Evolutionary conservation across 2,113 vertebrate species (phyloP).

Genomic region (Grus americana): DNA sequence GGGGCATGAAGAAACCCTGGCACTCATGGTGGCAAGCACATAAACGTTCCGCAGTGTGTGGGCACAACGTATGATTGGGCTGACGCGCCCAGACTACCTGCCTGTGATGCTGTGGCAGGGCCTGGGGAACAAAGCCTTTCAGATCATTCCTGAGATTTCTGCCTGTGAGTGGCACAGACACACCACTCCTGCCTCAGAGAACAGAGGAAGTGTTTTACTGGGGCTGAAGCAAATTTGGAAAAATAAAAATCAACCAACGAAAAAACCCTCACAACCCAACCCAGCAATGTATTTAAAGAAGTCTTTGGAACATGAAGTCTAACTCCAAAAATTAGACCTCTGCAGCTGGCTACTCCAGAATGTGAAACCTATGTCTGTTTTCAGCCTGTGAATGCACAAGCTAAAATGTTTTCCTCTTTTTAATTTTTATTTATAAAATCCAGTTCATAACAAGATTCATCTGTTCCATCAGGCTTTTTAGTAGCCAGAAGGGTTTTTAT

Average conservation of each 20-base stretch:
- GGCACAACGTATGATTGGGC: too few species aligned
- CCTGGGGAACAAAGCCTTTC: neutral
- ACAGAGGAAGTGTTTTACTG: neutral
- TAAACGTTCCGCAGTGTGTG: accelerated
- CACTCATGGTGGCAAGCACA: accelerated
- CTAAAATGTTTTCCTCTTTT: conserved; percentile 25
- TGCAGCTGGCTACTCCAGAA: neutral
- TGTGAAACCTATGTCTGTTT: conserved; percentile 6
- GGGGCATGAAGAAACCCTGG: neutral
- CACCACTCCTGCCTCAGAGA: neutral
- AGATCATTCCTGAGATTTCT: neutral
- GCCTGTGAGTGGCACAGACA: neutral
- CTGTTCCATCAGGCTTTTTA: conserved; percentile 57
- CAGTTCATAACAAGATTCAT: conserved; percentile 55
- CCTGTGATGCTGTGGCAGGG: neutral
- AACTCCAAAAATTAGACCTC: neutral
- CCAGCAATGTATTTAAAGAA: neutral
- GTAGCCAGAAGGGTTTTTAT: conserved; percentile 60
- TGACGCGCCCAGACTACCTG: neutral
- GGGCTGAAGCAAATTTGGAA: neutral
- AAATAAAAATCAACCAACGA: neutral
- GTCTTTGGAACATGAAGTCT: neutral
- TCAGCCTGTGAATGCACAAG: neutral
- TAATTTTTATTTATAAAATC: conserved; percentile 63
- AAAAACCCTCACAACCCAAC: neutral